Evolutionary conservation across 2,888 invertebrate genomes (phyloP).

Genomic region (Chaitophorus viminalis): DNA sequence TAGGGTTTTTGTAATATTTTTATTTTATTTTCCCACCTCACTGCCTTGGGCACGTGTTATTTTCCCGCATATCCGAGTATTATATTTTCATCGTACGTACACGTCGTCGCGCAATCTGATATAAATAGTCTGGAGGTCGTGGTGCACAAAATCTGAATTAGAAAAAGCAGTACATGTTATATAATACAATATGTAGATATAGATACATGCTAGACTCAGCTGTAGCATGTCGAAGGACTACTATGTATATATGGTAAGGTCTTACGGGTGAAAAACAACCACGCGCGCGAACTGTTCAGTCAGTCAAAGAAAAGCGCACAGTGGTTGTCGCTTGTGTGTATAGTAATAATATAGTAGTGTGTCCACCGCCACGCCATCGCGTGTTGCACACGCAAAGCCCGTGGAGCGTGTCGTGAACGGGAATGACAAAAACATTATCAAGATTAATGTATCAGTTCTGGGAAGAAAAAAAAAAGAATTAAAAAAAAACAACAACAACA

Average conservation of each 20-base stretch:
- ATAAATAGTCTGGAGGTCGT: too few relatives aligned
- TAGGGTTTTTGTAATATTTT: too few relatives aligned
- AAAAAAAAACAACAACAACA: neutral
- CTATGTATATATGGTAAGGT: too few relatives aligned
- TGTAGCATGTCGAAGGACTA: neutral
- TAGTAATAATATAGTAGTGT: neutral
- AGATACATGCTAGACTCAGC: too few relatives aligned
- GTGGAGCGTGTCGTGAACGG: constrained; percentile 36
- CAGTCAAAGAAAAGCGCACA: constrained; percentile 29
- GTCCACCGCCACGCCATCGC: neutral
- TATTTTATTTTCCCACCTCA: too few relatives aligned
- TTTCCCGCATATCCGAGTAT: too few relatives aligned
- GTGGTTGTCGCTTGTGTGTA: neutral
- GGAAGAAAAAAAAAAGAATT: neutral
- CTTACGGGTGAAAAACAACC: neutral
- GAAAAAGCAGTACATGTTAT: too few relatives aligned
- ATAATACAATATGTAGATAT: too few relatives aligned
- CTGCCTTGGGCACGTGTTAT: too few relatives aligned
- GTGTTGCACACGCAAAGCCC: neutral
- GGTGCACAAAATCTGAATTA: too few relatives aligned
- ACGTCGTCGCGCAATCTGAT: too few relatives aligned
- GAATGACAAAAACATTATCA: constrained; percentile 46
- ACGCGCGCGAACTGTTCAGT: constrained; percentile 5
- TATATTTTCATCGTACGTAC: too few relatives aligned
- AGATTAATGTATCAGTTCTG: constrained; percentile 50